A percentile compares a stretch with the other conserved stretches of the same genome.
Evolutionary conservation across 2,888 invertebrate genomes (phyloP).

Genomic region (Flexamia atlantica): DNA sequence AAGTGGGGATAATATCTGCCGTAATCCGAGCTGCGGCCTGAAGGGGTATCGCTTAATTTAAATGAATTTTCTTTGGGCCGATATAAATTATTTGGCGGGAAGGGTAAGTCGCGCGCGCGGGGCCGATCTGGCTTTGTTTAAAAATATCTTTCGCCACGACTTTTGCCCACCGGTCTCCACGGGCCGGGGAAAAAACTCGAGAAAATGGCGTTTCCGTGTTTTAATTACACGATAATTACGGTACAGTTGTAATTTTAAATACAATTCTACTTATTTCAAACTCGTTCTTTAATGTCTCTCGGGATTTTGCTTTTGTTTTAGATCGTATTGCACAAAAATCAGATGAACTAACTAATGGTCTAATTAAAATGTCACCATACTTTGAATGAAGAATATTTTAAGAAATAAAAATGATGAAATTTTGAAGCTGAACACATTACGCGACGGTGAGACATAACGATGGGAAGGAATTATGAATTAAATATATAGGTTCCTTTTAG

Average conservation of each 20-base stretch:
- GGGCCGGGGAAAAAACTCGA: neutral
- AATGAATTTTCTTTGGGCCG: conserved; percentile 62
- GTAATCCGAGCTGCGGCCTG: conserved; percentile 53
- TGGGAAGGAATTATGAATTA: too few relatives aligned
- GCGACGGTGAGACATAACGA: too few relatives aligned
- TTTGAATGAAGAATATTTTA: too few relatives aligned
- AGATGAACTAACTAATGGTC: too few relatives aligned
- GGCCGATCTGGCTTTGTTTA: conserved; percentile 49
- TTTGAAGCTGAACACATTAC: too few relatives aligned
- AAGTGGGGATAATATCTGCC: conserved; percentile 45
- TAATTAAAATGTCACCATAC: too few relatives aligned
- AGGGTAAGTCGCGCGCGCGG: conserved; percentile 32
- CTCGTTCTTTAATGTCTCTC: conserved; percentile 3
- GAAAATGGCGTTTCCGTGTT: conserved; percentile 48
- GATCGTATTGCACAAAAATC: neutral
- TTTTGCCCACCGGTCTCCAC: conserved; percentile 35
- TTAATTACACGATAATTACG: conserved; percentile 21
- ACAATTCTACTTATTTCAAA: conserved; percentile 15
- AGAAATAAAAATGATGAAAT: too few relatives aligned
- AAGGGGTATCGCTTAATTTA: conserved; percentile 63
- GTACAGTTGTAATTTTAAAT: conserved; percentile 20
- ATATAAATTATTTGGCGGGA: conserved; percentile 61
- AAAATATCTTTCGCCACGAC: conserved; percentile 33
- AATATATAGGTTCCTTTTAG: too few relatives aligned
- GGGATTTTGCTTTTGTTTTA: neutral